Conservation (phyloP, 2,113 vertebrate species). For the Zosterops lateralis region DNA sequence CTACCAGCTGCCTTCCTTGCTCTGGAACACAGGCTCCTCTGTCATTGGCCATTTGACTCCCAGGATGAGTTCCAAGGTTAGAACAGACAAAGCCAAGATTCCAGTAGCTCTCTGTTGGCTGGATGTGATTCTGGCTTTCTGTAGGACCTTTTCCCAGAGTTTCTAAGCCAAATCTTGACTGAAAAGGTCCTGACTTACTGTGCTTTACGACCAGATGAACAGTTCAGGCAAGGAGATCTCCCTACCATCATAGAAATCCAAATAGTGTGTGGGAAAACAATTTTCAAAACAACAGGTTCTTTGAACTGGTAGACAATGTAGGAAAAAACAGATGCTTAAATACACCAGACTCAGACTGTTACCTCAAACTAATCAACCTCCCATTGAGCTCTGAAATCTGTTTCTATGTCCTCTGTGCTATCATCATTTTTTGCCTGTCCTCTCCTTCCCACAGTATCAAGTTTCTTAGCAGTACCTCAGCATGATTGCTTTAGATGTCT, state of each 20-base stretch:
- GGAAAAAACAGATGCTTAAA: not conserved
- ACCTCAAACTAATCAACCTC: not conserved
- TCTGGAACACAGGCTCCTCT: not conserved
- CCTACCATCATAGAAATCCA: not conserved
- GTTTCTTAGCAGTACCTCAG: not conserved
- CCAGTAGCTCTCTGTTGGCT: not conserved
- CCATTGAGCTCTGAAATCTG: not conserved
- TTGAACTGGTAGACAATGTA: not conserved
- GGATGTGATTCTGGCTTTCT: not conserved
- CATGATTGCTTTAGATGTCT: not conserved
- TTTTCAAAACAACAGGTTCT: not conserved
- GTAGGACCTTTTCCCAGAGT: not conserved
- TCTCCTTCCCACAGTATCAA: not conserved
- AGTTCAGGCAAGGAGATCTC: not conserved
- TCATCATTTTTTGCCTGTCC: fast-evolving
- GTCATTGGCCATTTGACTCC: not conserved
- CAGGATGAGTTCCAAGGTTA: not conserved
- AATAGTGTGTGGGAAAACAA: not conserved
- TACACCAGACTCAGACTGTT: not conserved
- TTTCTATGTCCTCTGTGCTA: not conserved
- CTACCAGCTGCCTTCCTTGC: not conserved
- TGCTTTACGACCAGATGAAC: not conserved
- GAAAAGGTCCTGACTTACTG: not conserved
- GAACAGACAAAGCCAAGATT: not conserved
- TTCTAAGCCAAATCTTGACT: not conserved